Conservation (phyloP, 2,113 vertebrate genomes). For the Bungarus multicinctus region DNA sequence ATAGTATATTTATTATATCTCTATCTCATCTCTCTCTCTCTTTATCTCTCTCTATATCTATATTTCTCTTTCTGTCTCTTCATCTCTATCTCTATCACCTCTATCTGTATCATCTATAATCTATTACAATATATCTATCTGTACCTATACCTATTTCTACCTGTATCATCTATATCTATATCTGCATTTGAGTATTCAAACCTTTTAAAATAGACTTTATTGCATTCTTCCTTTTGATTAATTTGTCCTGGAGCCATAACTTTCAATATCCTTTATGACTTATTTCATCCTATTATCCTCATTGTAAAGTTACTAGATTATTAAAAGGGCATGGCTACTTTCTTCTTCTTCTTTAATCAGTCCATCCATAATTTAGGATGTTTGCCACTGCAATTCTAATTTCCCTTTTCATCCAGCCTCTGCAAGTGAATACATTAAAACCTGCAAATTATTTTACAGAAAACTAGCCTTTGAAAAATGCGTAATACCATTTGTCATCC, state of each 20-base stretch:
- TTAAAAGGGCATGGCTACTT: background rate
- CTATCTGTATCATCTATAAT: no score
- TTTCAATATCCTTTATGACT: conserved; percentile 5
- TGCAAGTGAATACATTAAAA: background rate
- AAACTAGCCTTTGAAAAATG: background rate
- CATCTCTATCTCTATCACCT: no score
- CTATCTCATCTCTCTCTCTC: no score
- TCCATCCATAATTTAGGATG: background rate
- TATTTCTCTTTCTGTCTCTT: no score
- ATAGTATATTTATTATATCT: no score
- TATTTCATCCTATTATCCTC: background rate
- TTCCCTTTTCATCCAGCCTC: background rate
- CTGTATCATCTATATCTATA: background rate
- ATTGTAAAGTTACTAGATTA: background rate
- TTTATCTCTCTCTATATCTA: no score
- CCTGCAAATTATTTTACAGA: background rate
- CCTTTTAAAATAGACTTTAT: background rate
- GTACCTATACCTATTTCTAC: background rate
- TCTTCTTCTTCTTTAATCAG: background rate
- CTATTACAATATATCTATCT: background rate
- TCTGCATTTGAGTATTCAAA: background rate
- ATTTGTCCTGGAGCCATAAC: conserved; percentile 11
- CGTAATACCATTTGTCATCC: background rate
- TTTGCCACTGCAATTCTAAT: background rate
- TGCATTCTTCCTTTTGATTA: background rate